Base-by-base conservation (phyloP, 30 jellyfish, hydroid and myxozoan genomes). In the Pelagia noctiluca region DNA sequence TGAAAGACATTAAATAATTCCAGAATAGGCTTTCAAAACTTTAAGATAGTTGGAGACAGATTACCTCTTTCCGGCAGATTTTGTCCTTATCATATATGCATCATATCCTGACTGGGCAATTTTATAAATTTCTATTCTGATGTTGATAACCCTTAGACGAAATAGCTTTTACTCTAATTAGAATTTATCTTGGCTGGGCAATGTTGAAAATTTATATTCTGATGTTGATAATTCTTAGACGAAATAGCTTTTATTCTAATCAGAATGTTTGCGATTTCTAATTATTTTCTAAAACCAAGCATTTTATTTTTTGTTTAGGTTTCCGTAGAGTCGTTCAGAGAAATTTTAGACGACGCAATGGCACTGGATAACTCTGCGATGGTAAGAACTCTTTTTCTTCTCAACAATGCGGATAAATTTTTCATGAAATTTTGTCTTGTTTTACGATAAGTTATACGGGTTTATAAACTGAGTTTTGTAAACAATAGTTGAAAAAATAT, bases 301-400 rank as follows among this genome's bases (percentile, higher is more conserved):
- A 23, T 25, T 53, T 30, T 53, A n/a, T 48, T 63, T 1, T 36
- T 35, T 42, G 46, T 71, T 1, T 71, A 86, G 96, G 96, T 86
- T 4, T 71, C 89, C 22, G 89, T 86, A 12, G 96, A 86, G 35
- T 35, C 82, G 5, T 86, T 86, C 75, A 75, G 96, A 38, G 82
- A 63, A 61, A 67, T 86, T 10, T 25, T 86, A 38, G 84, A 86
- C 78, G 96, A 75, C 75, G 50, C 79, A 28, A 31, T 86, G 68
- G 30, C 16, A 52, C 68, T 30, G 2, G 68, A 12, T 42, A 23
- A 23, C 23, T 1, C 57, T 34, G 19, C 7, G 54, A 29, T 48
- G 50, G 53, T 26, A 54, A 46, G 91, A 81, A 64, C 65, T 22
- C n/a, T 1, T 30, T 66, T 0, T 2, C 18, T 19, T 28, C 13